phyloP scores from a whole-genome alignment of 2,113 vertebrate species.

The Oxyruncus cristatus region DNA sequence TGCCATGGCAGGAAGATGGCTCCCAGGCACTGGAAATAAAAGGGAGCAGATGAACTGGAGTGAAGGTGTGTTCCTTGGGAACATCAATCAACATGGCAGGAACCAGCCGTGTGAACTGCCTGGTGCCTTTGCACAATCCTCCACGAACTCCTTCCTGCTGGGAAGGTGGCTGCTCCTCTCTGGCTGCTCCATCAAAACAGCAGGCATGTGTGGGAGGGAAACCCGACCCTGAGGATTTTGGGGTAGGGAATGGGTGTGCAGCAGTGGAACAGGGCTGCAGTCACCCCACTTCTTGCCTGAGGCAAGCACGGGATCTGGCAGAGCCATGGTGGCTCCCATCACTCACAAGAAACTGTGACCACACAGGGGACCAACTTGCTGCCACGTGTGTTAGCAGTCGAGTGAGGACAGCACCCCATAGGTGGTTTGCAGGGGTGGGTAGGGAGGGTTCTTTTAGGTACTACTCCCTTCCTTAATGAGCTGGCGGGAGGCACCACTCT shows the following conservation, averaged over 20 bases:
- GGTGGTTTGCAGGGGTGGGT: background rate
- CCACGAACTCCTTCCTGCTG: background rate
- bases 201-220: background rate
- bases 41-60: background rate
- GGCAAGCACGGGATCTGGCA: background rate
- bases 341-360: background rate
- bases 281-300: background rate
- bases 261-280: background rate
- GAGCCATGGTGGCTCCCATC: background rate
- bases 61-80: background rate
- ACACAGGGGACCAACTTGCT: background rate
- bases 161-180: background rate
- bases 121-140: background rate
- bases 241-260: background rate
- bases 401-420: background rate
- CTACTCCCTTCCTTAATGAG: background rate
- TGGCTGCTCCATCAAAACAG: background rate
- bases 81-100: background rate
- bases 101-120: background rate
- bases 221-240: background rate
- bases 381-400: background rate
- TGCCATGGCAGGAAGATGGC: background rate
- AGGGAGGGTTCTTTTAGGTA: background rate
- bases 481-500: background rate
- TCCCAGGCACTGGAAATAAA: background rate